phyloP scores from a whole-genome alignment of 2,797 vertebrate genomes.

The Anas acuta region DNA sequence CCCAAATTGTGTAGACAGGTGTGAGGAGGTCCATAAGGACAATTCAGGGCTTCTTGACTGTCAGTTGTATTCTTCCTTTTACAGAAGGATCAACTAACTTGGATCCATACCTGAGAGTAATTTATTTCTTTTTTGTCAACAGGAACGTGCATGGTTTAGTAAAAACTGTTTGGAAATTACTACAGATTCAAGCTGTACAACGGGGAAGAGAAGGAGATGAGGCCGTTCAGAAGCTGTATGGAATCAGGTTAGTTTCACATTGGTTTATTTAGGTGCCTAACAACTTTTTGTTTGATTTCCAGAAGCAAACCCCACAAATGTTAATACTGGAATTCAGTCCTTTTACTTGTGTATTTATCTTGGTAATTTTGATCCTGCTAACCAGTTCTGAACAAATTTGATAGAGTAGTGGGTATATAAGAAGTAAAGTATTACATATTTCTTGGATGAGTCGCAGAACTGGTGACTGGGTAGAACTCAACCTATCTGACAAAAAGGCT shows the following conservation, averaged over 20 bases:
- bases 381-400: not conserved
- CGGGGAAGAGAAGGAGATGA: conserved; percentile 63
- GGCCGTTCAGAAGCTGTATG: conserved; percentile 74
- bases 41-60: not conserved
- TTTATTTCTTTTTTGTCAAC: conserved; percentile 17
- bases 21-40: not conserved
- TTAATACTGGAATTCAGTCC: not conserved
- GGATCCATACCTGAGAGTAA: not conserved
- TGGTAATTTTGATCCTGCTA: no score
- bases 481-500: not conserved
- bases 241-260: conserved; percentile 76
- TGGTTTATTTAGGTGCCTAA: not conserved
- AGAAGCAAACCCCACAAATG: not conserved
- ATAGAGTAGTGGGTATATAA: not conserved
- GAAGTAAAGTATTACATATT: not conserved
- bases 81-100: not conserved
- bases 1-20: not conserved
- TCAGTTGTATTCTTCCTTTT: not conserved
- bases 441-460: not conserved
- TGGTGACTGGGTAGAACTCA: not conserved
- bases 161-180: conserved; percentile 86
- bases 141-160: conserved; percentile 92
- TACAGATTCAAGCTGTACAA: conserved; percentile 86
- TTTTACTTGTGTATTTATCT: not conserved
- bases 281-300: not conserved